phyloP scores from a whole-genome alignment of 2,888 invertebrate genomes.

The Chrysomela aeneicollis region DNA sequence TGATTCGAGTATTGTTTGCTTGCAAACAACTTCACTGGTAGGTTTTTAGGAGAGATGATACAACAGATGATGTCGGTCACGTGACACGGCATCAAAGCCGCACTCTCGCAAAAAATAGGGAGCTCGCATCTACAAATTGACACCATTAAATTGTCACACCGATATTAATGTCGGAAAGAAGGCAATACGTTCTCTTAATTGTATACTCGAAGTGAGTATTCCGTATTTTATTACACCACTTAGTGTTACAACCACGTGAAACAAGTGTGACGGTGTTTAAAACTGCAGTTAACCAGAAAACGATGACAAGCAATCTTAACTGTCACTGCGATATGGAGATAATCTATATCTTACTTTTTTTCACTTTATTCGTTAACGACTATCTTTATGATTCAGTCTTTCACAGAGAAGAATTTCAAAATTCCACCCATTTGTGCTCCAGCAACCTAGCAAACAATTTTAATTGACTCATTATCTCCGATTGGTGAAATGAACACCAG shows the following conservation, averaged over 20 bases:
- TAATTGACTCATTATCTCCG: neutral
- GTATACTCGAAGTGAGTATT: conserved; percentile 15
- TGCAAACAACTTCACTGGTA: too few relatives aligned
- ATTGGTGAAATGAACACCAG: neutral
- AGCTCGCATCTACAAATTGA: conserved; percentile 3
- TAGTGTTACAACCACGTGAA: conserved; percentile 15
- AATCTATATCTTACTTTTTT: too few relatives aligned
- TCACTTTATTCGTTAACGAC: too few relatives aligned
- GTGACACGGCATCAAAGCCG: too few relatives aligned
- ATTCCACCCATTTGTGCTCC: too few relatives aligned
- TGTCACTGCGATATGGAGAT: too few relatives aligned
- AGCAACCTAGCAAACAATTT: neutral
- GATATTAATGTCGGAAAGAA: conserved; percentile 8
- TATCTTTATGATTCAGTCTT: too few relatives aligned
- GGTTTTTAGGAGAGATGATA: too few relatives aligned
- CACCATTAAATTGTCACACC: conserved; percentile 18
- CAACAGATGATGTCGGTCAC: neutral
- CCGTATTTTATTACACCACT: conserved; percentile 20
- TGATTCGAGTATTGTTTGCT: too few relatives aligned
- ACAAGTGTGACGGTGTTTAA: conserved; percentile 5
- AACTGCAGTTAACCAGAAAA: too few relatives aligned
- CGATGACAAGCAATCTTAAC: too few relatives aligned
- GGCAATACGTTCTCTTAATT: conserved; percentile 14
- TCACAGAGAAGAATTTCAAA: too few relatives aligned
- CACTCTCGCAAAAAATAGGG: neutral